Percentiles rank a stretch among this genome's conserved stretches.
phyloP scores from a whole-genome alignment of 1,140 invertebrate genomes.

The Neelides sp. region DNA sequence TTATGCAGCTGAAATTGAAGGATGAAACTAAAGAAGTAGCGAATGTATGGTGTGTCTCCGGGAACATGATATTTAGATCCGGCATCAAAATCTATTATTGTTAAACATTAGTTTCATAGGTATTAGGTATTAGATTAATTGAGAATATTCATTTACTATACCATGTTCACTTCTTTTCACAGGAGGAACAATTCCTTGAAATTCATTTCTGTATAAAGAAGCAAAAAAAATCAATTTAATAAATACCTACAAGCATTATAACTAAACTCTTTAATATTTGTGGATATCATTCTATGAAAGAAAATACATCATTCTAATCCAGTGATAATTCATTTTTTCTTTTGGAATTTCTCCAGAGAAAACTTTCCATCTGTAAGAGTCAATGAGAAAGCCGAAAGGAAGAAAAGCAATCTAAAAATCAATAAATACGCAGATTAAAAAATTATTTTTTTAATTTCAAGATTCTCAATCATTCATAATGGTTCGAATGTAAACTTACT shows the following conservation, averaged over 20 bases:
- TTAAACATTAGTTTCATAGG: too few relatives aligned
- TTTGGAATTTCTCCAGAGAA: slow-evolving; percentile 9
- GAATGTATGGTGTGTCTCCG: slow-evolving; percentile 40
- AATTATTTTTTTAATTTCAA: neutral
- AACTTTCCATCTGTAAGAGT: slow-evolving; percentile 11
- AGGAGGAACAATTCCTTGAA: slow-evolving; percentile 71
- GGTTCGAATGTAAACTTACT: neutral
- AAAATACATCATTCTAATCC: slow-evolving; percentile 13
- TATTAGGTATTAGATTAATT: too few relatives aligned
- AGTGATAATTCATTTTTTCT: neutral
- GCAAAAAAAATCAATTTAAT: slow-evolving; percentile 12
- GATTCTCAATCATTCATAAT: neutral
- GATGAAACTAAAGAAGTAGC: slow-evolving; percentile 82
- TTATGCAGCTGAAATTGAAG: slow-evolving; percentile 85
- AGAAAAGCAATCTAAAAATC: neutral
- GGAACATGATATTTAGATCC: slow-evolving; percentile 83
- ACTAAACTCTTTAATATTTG: too few relatives aligned
- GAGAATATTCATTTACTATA: too few relatives aligned
- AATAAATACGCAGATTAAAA: neutral
- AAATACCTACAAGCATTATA: too few relatives aligned
- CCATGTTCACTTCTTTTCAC: slow-evolving; percentile 60
- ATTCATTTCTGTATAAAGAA: slow-evolving; percentile 58
- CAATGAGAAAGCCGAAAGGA: slow-evolving; percentile 4
- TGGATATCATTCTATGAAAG: too few relatives aligned
- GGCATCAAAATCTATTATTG: slow-evolving; percentile 81